Evolutionary conservation across 2,797 vertebrate species (phyloP), one percentile per base, ranked within the genome.

Genomic region (Furcifer pardalis): DNA sequence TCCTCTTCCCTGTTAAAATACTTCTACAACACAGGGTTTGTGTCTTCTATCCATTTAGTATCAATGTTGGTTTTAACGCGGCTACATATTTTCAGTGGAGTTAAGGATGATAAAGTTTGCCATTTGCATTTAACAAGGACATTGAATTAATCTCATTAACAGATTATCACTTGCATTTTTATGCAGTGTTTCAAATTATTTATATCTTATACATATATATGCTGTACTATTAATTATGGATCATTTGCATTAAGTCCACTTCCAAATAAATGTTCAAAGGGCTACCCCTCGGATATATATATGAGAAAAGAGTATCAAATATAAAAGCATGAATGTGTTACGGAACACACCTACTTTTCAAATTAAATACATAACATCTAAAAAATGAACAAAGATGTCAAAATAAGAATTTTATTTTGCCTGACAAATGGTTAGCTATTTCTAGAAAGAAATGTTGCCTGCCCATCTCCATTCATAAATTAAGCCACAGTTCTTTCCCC

Each of bases 131-230:
- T 60, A 52, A 60, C 72, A 42, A 17, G 37, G 23, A 62, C 15
- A 62, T 42, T 69, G 56, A 46, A 78, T 78, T 84, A 37, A 79
- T 72, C 71, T 79, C 40, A 84, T 71, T 72, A 78, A 66, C 40
- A 72, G 52, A 49, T 71, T 60, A 44, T 71, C 23, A 37, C n/a
- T 37, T 71, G 23, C 44, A 62, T 72, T 44, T 82, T 78, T 77
- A 84, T 59, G 42, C 44, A 32, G n/a, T 21, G 32, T n/a, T 84
- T 60, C 17, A 30, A 56, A 40, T 76, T 60, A 52, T 44, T 83
- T 49, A 68, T 77, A 19, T 77, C 65, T 42, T 30, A 78, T 71
- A 71, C 77, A 59, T 62, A 42, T 44, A 79, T 17, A 15, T 60
- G 25, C 30, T 62, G 40, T 78, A 32, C 17, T 79, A 3, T 78